Conservation (phyloP, 2,888 invertebrate genomes). For the Artemia sinica region DNA sequence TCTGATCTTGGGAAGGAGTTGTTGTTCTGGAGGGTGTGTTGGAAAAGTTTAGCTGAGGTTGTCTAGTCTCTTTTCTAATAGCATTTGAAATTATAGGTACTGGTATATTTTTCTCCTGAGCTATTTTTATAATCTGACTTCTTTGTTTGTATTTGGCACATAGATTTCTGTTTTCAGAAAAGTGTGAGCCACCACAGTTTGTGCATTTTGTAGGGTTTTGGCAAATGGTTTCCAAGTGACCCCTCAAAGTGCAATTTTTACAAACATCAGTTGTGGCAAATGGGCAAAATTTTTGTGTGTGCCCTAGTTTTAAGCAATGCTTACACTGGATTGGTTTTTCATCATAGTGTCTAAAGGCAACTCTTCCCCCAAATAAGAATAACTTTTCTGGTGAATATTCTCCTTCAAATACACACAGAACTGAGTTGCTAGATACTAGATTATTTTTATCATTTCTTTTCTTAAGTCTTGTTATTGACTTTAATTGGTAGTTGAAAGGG, state of each 20-base stretch:
- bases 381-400: slow-evolving; percentile 1
- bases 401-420: neutral
- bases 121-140: neutral
- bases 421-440: neutral
- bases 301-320: neutral
- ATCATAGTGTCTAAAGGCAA: neutral
- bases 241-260: neutral
- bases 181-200: neutral
- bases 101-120: neutral
- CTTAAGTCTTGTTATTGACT: neutral
- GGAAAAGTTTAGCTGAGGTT: neutral
- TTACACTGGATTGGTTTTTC: neutral
- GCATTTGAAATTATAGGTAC: neutral
- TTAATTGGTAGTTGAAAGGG: too few relatives aligned
- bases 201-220: neutral
- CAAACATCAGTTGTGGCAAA: neutral
- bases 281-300: neutral
- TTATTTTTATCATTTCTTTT: neutral
- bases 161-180: neutral
- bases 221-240: neutral
- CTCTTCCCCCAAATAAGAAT: neutral
- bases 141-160: neutral
- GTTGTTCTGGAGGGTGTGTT: neutral
- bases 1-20: neutral
- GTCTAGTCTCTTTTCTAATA: neutral